Conservation (phyloP, 2,888 invertebrate genomes). For the Lepas anatifera region DNA sequence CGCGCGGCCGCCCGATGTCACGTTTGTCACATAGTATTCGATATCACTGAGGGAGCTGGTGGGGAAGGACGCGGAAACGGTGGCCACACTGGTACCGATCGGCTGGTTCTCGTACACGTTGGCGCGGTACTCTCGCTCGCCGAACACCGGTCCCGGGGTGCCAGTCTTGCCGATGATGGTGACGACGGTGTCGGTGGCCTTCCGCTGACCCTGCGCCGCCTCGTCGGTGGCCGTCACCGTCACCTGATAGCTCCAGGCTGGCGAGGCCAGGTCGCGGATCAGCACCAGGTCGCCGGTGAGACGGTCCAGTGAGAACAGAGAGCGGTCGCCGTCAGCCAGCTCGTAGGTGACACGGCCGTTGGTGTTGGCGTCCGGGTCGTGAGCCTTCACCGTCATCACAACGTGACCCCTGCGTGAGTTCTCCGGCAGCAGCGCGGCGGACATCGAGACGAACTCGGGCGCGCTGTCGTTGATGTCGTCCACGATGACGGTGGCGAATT, state of each 20-base stretch:
- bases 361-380: conserved; percentile 78
- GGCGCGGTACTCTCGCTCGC: conserved; percentile 51
- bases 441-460: conserved; percentile 46
- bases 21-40: conserved; percentile 74
- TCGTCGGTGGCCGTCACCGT: conserved; percentile 83
- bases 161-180: conserved; percentile 49
- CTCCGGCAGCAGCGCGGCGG: conserved; percentile 66
- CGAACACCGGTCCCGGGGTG: conserved; percentile 37
- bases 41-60: conserved; percentile 36
- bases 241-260: conserved; percentile 64
- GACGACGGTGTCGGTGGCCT: conserved; percentile 73
- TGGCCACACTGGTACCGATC: conserved; percentile 69
- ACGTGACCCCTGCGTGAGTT: conserved; percentile 41
- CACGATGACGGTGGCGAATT: conserved; percentile 80
- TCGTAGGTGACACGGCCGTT: conserved; percentile 89
- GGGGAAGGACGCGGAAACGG: conserved; percentile 56
- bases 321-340: conserved; percentile 60
- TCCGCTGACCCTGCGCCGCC: conserved; percentile 74
- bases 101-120: conserved; percentile 81
- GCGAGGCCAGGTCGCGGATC: conserved; percentile 44
- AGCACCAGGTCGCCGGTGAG: conserved; percentile 61
- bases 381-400: conserved; percentile 66
- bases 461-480: conserved; percentile 43
- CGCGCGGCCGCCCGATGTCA: conserved; percentile 49
- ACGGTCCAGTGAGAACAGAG: conserved; percentile 67